Evolutionary conservation across 2,888 invertebrate genomes (phyloP), one percentile per base, ranked within the genome.

Genomic region (Ceramica pisi): DNA sequence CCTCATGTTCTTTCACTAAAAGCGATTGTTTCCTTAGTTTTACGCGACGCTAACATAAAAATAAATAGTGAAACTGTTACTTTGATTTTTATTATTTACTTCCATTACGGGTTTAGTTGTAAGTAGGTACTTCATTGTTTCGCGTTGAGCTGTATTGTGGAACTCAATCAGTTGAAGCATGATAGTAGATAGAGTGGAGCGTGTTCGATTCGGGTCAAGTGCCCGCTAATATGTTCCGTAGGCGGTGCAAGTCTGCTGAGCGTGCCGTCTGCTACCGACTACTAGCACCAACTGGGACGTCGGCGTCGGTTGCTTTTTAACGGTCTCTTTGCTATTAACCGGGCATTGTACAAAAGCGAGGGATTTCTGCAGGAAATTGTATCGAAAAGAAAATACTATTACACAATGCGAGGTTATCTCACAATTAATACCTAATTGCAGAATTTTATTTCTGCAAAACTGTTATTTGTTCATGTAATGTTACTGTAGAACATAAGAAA

Each of bases 151-250:
- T 66, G 60, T 63, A 71, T 82, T 67, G 26, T 71, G 41, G 23
- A 68, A 72, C n/a, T 51, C 51, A 55, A 69, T 78, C 46, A 63
- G 61, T 77, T 44, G 26, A 50, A 76, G 55, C 31, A 60, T 75
- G 60, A 71, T 67, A 68, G 56, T 67, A n/a, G 56, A 67, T 69
- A 61, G 51, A 66, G 38, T 55, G 50, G 8, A 56, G 8, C n/a
- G 38, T 62, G 51, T 56, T 56, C 26, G 56, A 84, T 78, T 72
- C 85, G 60, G 50, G 65, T 71, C 85, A 85, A 78, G 83, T 81
- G 51, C 48, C 53, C 51, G 53, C 60, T 73, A 71, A 69, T 78
- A 76, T 75, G 78, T 71, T 70, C 60, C 26, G 67, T 65, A 71
- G 71, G 66, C 65, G 53, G 31, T 74, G 59, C 74, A 67, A 71